Evolutionary conservation across 2,113 vertebrate species (phyloP), one percentile per base, ranked within the genome.

Genomic region (Calonectris borealis): DNA sequence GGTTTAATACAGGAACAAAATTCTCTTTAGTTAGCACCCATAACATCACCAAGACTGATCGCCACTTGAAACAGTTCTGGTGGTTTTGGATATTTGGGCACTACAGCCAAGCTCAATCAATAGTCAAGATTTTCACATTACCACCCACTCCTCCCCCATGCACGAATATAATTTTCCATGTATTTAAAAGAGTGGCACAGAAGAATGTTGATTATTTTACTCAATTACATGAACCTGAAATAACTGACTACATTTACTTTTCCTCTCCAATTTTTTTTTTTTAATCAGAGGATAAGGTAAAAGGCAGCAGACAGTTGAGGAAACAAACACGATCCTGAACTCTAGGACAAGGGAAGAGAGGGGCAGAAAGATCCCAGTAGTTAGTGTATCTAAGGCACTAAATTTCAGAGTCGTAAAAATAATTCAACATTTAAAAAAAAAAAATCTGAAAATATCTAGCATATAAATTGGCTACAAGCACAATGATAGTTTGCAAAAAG

Each of bases 1-100:
- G 40, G 22, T 75, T 89, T 65, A 93, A 91, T 8, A 90, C 40
- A 97, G 51, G 70, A 95, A 85, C 36, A 89, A 62, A 85, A 91
- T 65, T 61, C 16, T 76, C 66, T 94, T 76, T 38, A 60, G 34
- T 65, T 80, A 84, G 70, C 19, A 54, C 65, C 90, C 46, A 2
- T 32, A 77, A 48, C 51, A 69, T 60, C 86, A 96, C 73, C 62
- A 96, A 77, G 61, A 83, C 94, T 89, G 84, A 76, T 31, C 3
- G 4, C 24, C 61, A 49, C 20, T 36, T 82, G 73, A 89, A 93
- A 58, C 69, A 79, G 42, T 76, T 76, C 65, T 87, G 58, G 66
- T 80, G 70, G 70, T 29, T 89, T 95, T 64, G 36, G 61, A 14
- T 86, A 49, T 84, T 83, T 84, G 72, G 80, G 57, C 40, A 52